Evolutionary conservation across 2,888 invertebrate genomes (phyloP), one percentile per base, ranked within the genome.

Genomic region (Eugnorisma glareosa): DNA sequence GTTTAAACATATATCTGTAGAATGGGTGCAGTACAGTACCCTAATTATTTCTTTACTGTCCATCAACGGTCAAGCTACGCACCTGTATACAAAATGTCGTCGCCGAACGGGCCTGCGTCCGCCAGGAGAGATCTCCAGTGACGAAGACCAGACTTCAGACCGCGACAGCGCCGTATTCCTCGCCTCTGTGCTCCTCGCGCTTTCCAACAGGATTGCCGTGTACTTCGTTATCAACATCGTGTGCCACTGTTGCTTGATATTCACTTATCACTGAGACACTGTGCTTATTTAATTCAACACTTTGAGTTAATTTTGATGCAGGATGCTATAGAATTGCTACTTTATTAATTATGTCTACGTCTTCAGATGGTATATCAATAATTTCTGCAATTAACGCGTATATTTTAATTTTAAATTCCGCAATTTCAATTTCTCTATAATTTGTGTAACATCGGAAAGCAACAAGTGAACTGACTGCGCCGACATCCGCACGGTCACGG

Each of bases 211-310:
- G 79, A 98, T 97, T 70, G 98, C 97, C n/a, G 98, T 98, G 89
- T 97, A 98, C 91, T 97, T 97, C 37, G 98, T 98, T 92, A 98
- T 98, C 93, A 98, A 96, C 98, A 98, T 98, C 88, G 94, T 92
- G 84, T 82, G 75, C n/a, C 82, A 81, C 77, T 81, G 69, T 68
- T 82, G 72, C 67, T 82, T 77, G 81, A 84, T 78, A 64, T 72
- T 85, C 79, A 88, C 81, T 82, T 79, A 40, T 83, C 76, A 84
- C 81, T 79, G 11, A 59, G 31, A 68, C 75, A 87, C 89, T 80
- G 57, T 83, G 71, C 64, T 40, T 28, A 67, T 83, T 78, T 63
- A 43, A 57, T 74, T 71, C 28, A 18, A 67, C 77, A 77, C 73
- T 85, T 77, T 51, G n/a, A 66, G 43, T 61, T 45, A 68, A 67